phyloP scores from a whole-genome alignment of 1,140 invertebrate species.

The Drosophila ercepeae region DNA sequence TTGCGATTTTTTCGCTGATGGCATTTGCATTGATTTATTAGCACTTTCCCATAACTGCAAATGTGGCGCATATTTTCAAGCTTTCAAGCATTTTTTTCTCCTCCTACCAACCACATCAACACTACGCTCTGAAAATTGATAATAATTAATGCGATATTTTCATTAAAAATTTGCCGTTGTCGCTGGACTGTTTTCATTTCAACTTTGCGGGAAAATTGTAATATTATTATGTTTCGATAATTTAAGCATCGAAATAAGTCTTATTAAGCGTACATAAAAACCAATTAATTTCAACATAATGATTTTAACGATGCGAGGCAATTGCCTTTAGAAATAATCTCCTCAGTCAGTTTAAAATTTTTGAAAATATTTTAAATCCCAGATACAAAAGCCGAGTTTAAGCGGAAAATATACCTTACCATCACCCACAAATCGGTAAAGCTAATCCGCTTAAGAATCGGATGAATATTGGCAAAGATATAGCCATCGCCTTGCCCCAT shows the following conservation, averaged over 20 bases:
- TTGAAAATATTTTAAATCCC: background rate
- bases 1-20: constrained; percentile 22
- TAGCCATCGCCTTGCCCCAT: too few relatives aligned
- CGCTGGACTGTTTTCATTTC: constrained; percentile 34
- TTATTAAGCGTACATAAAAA: constrained; percentile 61
- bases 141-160: constrained; percentile 51
- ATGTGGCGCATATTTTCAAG: constrained; percentile 37
- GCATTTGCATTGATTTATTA: constrained; percentile 67
- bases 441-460: too few relatives aligned
- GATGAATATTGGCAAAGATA: too few relatives aligned
- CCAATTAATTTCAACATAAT: constrained; percentile 30
- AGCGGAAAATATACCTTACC: too few relatives aligned
- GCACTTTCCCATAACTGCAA: constrained; percentile 46
- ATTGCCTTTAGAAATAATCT: background rate
- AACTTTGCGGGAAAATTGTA: constrained; percentile 27
- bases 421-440: too few relatives aligned
- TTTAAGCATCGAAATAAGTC: constrained; percentile 50
- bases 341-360: background rate
- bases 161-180: constrained; percentile 48
- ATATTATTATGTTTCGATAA: constrained; percentile 61
- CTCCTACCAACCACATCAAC: background rate
- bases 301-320: background rate
- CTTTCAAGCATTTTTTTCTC: constrained; percentile 1
- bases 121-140: constrained; percentile 22
- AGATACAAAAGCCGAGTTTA: too few relatives aligned